phyloP scores from a whole-genome alignment of 2,888 invertebrate species.

The Halocaridina rubra region DNA sequence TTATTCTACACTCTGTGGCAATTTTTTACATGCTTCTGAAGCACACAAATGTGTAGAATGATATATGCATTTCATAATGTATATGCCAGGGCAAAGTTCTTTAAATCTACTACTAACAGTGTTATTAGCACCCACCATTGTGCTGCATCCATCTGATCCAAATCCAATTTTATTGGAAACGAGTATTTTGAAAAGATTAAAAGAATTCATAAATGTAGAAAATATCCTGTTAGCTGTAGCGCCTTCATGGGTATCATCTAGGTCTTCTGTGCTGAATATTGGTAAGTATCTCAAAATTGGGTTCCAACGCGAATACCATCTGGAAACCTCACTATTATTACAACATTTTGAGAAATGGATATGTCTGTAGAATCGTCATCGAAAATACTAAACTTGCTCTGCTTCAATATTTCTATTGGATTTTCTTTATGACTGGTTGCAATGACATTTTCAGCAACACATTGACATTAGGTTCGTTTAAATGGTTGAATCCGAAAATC shows the following conservation, averaged over 20 bases:
- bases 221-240: neutral
- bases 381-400: neutral
- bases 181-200: neutral
- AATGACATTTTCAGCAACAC: neutral
- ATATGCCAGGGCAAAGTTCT: slow-evolving; percentile 4
- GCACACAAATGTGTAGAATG: slow-evolving; percentile 67
- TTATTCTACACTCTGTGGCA: slow-evolving; percentile 65
- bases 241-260: neutral
- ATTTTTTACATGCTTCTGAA: slow-evolving; percentile 66
- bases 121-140: slow-evolving; percentile 5
- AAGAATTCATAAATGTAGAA: neutral
- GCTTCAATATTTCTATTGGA: neutral
- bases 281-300: too few species aligned
- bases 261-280: neutral
- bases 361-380: too few species aligned
- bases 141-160: slow-evolving; percentile 6
- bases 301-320: too few species aligned
- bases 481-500: neutral
- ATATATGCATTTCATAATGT: slow-evolving; percentile 66
- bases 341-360: too few species aligned
- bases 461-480: neutral
- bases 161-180: neutral
- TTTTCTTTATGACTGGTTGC: neutral
- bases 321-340: too few species aligned
- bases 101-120: slow-evolving; percentile 1